Conservation (phyloP, 1,140 invertebrate genomes). For the Helicoverpa zea region DNA sequence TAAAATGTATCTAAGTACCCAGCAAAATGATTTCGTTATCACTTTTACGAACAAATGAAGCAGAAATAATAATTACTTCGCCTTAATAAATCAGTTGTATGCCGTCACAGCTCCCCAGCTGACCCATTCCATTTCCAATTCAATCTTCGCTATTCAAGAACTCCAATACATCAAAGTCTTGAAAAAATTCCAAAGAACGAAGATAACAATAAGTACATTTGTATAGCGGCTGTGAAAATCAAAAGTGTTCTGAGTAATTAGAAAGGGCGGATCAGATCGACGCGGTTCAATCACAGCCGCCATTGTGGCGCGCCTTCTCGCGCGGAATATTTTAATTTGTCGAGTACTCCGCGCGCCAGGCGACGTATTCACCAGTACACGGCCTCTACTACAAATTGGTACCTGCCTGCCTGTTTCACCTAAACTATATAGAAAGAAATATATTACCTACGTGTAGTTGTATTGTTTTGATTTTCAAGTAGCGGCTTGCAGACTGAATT, state of each 20-base stretch:
- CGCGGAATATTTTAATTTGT: slow-evolving; percentile 57
- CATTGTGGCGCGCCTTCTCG: slow-evolving; percentile 40
- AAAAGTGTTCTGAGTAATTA: slow-evolving; percentile 45
- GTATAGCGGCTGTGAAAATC: slow-evolving; percentile 26
- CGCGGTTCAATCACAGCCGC: slow-evolving; percentile 33
- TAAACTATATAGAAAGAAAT: too few species aligned
- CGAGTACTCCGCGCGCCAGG: not conserved
- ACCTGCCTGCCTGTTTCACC: too few species aligned
- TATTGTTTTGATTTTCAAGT: too few species aligned
- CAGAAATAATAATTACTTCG: too few species aligned
- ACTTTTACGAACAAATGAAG: too few species aligned
- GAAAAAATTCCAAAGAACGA: not conserved
- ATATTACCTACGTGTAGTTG: too few species aligned
- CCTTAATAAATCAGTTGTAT: not conserved
- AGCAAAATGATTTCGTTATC: too few species aligned
- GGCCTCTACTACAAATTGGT: not conserved
- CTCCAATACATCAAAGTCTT: slow-evolving; percentile 28
- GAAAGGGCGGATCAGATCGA: slow-evolving; percentile 42
- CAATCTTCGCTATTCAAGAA: slow-evolving; percentile 24
- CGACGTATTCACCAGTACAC: not conserved
- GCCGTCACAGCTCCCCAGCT: not conserved
- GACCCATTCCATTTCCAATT: slow-evolving; percentile 30
- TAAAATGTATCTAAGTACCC: too few species aligned
- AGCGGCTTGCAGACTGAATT: too few species aligned
- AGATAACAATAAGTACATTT: slow-evolving; percentile 26